phyloP scores from a whole-genome alignment of 1,140 invertebrate genomes.

The Dufourea novaeangliae region DNA sequence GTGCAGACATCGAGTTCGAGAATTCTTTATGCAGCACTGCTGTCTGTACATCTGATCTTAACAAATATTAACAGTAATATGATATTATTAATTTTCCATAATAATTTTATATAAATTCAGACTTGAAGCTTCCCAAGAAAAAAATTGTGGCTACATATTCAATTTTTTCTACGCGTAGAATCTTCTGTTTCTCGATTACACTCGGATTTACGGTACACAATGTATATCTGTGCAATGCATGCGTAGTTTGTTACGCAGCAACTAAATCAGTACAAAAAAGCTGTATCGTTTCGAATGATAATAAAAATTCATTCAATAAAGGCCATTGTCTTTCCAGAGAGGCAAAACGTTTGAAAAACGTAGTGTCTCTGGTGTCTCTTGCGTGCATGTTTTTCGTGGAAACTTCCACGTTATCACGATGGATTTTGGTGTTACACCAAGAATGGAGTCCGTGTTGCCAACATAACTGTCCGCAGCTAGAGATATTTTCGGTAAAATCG shows the following conservation, averaged over 20 bases:
- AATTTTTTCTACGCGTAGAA: too few species aligned
- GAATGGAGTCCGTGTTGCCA: slow-evolving; percentile 7
- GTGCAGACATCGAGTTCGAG: too few species aligned
- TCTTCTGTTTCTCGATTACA: too few species aligned
- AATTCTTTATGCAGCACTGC: too few species aligned
- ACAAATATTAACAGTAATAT: too few species aligned
- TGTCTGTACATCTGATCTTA: too few species aligned
- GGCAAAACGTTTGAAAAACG: background rate
- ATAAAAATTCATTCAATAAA: background rate
- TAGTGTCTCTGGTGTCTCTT: background rate
- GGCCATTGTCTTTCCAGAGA: background rate
- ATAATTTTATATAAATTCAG: too few species aligned
- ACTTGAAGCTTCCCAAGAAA: too few species aligned
- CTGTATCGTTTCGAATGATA: background rate
- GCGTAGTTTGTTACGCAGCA: background rate
- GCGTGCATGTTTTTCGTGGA: slow-evolving; percentile 12
- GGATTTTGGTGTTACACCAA: slow-evolving; percentile 4
- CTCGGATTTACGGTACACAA: too few species aligned
- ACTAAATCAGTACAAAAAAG: background rate
- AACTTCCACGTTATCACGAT: background rate
- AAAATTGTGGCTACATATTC: too few species aligned
- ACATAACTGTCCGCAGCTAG: slow-evolving; percentile 26
- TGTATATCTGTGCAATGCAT: too few species aligned
- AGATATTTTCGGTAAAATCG: slow-evolving; percentile 29
- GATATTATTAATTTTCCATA: too few species aligned